phyloP scores from a whole-genome alignment of 2,888 invertebrate species.

The Leucophenga maculata region DNA sequence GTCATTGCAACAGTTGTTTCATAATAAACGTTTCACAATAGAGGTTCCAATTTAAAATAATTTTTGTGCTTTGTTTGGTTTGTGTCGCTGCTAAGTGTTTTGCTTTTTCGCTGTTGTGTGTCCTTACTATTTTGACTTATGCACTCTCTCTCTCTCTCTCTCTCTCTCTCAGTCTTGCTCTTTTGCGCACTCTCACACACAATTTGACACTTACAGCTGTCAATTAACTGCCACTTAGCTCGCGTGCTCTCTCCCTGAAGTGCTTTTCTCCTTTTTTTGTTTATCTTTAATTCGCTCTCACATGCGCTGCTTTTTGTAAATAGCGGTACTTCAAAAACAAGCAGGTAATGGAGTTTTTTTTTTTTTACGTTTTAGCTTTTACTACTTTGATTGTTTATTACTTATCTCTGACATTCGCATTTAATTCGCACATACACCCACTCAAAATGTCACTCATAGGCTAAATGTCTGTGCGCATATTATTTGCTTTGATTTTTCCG shows the following conservation, averaged over 20 bases:
- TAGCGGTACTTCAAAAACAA: too few species aligned
- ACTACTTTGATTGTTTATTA: constrained; percentile 2
- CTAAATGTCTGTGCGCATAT: too few species aligned
- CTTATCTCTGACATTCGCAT: not conserved
- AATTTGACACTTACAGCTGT: not conserved
- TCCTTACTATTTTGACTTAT: not conserved
- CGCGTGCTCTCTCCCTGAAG: constrained; percentile 19
- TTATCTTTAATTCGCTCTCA: not conserved
- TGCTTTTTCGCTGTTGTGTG: not conserved
- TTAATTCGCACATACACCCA: too few species aligned
- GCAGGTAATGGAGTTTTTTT: too few species aligned
- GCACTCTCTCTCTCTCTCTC: constrained; percentile 34
- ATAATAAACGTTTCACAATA: too few species aligned
- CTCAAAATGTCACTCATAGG: too few species aligned
- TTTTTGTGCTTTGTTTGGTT: not conserved
- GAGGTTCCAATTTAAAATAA: too few species aligned
- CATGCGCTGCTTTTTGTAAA: not conserved
- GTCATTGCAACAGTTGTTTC: too few species aligned
- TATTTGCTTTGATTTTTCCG: not conserved
- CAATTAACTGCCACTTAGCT: constrained; percentile 36
- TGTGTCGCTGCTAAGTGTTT: not conserved
- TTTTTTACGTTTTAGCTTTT: too few species aligned
- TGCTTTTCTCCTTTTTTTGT: not conserved
- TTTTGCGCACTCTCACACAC: not conserved
- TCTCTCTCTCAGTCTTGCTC: constrained; percentile 22